These are phyloP conservation scores for Agrochola litura DNA, from an alignment of 2,888 invertebrate species.

Conservation along the genomic window DNA sequence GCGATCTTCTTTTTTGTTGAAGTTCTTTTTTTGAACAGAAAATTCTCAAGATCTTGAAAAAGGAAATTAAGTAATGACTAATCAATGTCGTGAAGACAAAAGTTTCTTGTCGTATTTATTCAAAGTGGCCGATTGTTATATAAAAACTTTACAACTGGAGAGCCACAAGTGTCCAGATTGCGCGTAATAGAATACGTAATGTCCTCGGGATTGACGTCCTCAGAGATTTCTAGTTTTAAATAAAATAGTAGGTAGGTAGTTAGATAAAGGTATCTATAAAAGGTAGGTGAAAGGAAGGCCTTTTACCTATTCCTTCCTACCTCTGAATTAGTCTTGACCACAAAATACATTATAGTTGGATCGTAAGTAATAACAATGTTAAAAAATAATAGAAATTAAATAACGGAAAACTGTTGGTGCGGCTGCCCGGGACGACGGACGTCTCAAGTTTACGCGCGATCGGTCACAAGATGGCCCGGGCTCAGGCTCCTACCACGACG, in stretches of 20 bases:
- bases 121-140: constrained; percentile 22
- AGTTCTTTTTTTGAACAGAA: neutral
- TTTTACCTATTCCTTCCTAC: neutral
- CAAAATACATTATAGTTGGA: neutral
- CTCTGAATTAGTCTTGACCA: neutral
- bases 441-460: constrained; percentile 71
- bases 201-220: constrained; percentile 16
- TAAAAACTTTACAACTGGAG: constrained; percentile 17
- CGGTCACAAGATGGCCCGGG: constrained; percentile 66
- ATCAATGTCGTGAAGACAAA: neutral
- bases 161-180: constrained; percentile 30
- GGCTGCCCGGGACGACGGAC: constrained; percentile 34
- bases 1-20: neutral
- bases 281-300: neutral
- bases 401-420: constrained; percentile 42
- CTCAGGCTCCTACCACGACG: constrained; percentile 36
- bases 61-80: neutral
- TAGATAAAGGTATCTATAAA: constrained; percentile 2
- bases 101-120: constrained; percentile 8
- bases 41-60: neutral
- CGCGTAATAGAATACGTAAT: constrained; percentile 46
- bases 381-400: constrained; percentile 58
- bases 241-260: constrained; percentile 29
- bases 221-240: constrained; percentile 24
- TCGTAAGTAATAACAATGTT: constrained; percentile 35